Percentiles rank a stretch among this genome's conserved stretches.
These are phyloP conservation scores for Dipodomys spectabilis DNA, from an alignment of 2,113 vertebrate genomes.

Conservation along the genomic window DNA sequence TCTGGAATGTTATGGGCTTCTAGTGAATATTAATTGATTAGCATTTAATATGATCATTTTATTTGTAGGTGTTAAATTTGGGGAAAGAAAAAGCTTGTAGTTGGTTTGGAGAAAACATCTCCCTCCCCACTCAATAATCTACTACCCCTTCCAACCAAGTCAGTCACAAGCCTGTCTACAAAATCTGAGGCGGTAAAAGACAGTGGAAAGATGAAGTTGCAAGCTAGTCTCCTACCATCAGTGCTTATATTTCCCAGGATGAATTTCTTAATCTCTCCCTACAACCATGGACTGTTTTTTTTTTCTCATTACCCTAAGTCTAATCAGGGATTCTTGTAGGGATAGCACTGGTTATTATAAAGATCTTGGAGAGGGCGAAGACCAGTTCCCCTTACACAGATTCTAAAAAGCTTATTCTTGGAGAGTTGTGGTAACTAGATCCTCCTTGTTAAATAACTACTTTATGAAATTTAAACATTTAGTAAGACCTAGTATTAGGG, in stretches of 20 bases:
- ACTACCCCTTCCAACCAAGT: background rate
- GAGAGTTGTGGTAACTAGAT: background rate
- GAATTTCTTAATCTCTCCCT: background rate
- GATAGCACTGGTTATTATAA: background rate
- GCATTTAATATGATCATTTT: background rate
- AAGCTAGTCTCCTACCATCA: background rate
- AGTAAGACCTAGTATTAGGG: background rate
- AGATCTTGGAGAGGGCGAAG: background rate
- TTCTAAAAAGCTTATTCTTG: background rate
- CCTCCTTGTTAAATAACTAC: background rate
- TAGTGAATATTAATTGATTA: slow-evolving; percentile 29
- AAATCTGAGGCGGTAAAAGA: background rate
- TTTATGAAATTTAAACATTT: slow-evolving; percentile 6
- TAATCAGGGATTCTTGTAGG: background rate
- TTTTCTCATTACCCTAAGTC: background rate
- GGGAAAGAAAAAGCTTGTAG: background rate
- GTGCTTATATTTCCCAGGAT: background rate
- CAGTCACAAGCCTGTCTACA: background rate
- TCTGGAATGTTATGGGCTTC: slow-evolving; percentile 16
- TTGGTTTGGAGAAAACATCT: background rate
- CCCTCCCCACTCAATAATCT: background rate
- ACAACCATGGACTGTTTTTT: background rate
- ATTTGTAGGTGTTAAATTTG: slow-evolving; percentile 24
- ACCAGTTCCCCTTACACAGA: background rate
- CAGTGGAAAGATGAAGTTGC: background rate